Base-by-base conservation (phyloP, 2,113 vertebrate genomes). In the Salvator merianae region DNA sequence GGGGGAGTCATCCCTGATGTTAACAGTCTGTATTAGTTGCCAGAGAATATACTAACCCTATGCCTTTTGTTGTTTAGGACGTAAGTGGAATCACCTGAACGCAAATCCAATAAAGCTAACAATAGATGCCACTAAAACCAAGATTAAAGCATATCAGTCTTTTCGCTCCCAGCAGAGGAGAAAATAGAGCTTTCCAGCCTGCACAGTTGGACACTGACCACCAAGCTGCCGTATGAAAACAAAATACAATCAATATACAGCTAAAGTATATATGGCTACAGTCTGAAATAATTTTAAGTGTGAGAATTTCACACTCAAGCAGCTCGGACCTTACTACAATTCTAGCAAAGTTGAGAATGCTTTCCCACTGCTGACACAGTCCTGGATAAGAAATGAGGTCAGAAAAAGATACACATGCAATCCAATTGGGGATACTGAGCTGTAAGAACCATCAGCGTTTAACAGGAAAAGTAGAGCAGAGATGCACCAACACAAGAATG, bases 81-180 rank as follows among this genome's bases (percentile, higher is more conserved):
- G 65, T 43, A 36, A 70, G n/a, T 16, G 28, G 32, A 84, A 79
- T 62, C 65, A 75, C 53, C 59, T 75, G 76, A 86, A 74, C 62
- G 22, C 26, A 81, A 74, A 53, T 80, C 30, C 53, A 87, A 76
- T 36, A 80, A 43, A 83, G 70, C 38, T 83, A 89, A 88, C 32
- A 66, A 66, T 0, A 86, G 75, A 72, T 81, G 18, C 18, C 30
- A 53, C 66, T 81, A 53, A 80, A 55, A 47, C 28, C 28, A 81
- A 84, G 66, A 87, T 69, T 7, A 82, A n/a, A 79, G 30, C 83
- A 10, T 7, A 86, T 70, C 4, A 24, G 2, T 6, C 77, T 71
- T 26, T 1, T 81, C 84, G 22, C 30, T 82, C 86, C 75, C 32
- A 86, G 34, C 50, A 4, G 0, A 2, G 59, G 73, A 55, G 73